phyloP scores from a whole-genome alignment of 64 coral and sea anemone genomes.

The Montipora capricornis region DNA sequence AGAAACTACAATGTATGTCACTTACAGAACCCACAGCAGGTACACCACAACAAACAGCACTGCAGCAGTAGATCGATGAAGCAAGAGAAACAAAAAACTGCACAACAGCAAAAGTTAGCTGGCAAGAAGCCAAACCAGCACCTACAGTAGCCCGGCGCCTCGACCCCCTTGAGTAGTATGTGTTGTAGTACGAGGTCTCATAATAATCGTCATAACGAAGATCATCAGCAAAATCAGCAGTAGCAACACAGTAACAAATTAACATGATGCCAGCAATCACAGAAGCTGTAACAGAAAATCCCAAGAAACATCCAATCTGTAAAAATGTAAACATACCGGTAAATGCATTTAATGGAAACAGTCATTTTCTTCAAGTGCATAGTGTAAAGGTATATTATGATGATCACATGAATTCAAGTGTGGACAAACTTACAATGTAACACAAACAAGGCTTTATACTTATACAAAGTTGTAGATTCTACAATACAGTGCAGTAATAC shows the following conservation, averaged over 20 bases:
- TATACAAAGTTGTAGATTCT: no score
- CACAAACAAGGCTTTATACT: no score
- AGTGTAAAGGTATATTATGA: no score
- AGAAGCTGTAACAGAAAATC: slow-evolving; percentile 78
- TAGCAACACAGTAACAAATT: slow-evolving; percentile 69
- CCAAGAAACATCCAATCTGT: slow-evolving; percentile 86
- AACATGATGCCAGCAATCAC: slow-evolving; percentile 77
- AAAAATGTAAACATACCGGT: neutral
- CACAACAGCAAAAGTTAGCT: slow-evolving; percentile 29
- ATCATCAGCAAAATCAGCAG: neutral
- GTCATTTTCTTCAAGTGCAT: no score
- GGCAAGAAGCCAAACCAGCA: slow-evolving; percentile 10
- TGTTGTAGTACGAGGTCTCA: neutral
- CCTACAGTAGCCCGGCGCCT: neutral
- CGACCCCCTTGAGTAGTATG: neutral
- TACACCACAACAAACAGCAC: slow-evolving; percentile 21
- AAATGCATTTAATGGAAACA: neutral
- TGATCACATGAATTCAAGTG: no score
- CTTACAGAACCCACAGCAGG: neutral
- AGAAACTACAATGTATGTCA: neutral
- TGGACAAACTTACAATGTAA: no score
- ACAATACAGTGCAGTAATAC: no score
- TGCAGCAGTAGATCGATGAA: slow-evolving; percentile 61
- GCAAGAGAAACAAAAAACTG: slow-evolving; percentile 57
- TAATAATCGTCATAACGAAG: neutral